Evolutionary conservation across 2,888 invertebrate genomes (phyloP).

Genomic region (Lasioglossum vierecki): DNA sequence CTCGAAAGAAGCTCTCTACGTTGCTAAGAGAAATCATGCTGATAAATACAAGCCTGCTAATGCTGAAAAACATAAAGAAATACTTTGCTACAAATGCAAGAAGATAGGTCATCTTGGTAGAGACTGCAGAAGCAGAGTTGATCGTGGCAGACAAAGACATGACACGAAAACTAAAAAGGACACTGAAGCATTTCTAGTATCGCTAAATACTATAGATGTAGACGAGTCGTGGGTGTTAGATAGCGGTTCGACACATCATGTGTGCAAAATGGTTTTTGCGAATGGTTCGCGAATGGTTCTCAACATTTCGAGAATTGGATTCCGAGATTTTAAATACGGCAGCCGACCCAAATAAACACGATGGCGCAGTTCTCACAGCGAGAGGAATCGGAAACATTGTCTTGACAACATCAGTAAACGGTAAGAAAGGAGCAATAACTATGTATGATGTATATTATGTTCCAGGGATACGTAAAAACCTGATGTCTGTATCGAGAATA

Average conservation of each 20-base stretch:
- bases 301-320: not conserved
- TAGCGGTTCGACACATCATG: constrained; percentile 21
- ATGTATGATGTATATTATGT: not conserved
- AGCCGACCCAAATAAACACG: not conserved
- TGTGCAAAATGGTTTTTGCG: constrained; percentile 30
- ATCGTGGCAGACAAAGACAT: not conserved
- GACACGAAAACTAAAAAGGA: not conserved
- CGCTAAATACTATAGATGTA: not conserved
- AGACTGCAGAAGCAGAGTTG: not conserved
- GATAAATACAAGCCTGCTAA: too few relatives aligned
- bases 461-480: too few relatives aligned
- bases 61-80: too few relatives aligned
- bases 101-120: constrained; percentile 9
- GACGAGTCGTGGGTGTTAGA: constrained; percentile 17
- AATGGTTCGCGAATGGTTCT: constrained; percentile 32
- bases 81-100: not conserved
- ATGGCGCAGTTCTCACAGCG: not conserved
- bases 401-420: not conserved
- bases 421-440: not conserved
- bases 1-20: not conserved
- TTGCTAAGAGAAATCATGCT: too few relatives aligned
- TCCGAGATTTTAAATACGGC: too few relatives aligned
- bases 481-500: too few relatives aligned
- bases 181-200: not conserved
- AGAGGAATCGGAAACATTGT: constrained; percentile 12